Base-by-base conservation (phyloP, 1,140 invertebrate genomes). In the Drosophila sp. region DNA sequence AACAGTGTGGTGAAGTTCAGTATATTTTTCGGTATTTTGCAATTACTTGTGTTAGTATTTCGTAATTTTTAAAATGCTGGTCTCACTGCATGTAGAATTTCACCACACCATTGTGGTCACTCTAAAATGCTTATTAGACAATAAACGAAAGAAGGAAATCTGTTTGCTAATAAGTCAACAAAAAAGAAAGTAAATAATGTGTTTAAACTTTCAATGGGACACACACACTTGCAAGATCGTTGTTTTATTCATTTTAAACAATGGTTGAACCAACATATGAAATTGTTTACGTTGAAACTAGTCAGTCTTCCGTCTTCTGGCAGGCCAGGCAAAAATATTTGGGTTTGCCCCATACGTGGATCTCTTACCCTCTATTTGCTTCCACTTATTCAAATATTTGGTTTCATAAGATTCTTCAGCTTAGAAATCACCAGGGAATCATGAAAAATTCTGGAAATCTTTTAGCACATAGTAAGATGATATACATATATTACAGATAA, bases 71-170 rank as follows among this genome's bases (percentile, higher is more conserved):
- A 3, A 1, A 17, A 17, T 11, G 3, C n/a, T 41, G 40, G 40
- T 41, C 11, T 8, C 40, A 41, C 40, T 17, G 40, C 3, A 2
- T 2, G 1, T 17, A 3, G 40, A 41, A 41, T 41, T 41, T 41
- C 40, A 41, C 40, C 40, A 41, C 40, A 4, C 1, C 3, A 17
- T 11, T 41, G 11, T 17, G 40, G 40, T 41, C 40, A 41, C 40
- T 41, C 40, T 41, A 41, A 41, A 41, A 41, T 41, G 40, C 11
- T 41, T n/a, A 41, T 41, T 41, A n/a, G 40, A 41, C 40, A 41
- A 41, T 17, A 41, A 7, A 41, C 1, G n/a, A 41, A 41, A 30
- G 30, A 30, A 17, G 35, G n/a, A 41, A 41, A 11, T 40, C 38
- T 41, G 40, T 41, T 41, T 41, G 40, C 40, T 17, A 41, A 41